Percentiles rank a stretch among this genome's conserved stretches.
Evolutionary conservation across 1,140 invertebrate genomes (phyloP).

Genomic region (Ladona fulva): DNA sequence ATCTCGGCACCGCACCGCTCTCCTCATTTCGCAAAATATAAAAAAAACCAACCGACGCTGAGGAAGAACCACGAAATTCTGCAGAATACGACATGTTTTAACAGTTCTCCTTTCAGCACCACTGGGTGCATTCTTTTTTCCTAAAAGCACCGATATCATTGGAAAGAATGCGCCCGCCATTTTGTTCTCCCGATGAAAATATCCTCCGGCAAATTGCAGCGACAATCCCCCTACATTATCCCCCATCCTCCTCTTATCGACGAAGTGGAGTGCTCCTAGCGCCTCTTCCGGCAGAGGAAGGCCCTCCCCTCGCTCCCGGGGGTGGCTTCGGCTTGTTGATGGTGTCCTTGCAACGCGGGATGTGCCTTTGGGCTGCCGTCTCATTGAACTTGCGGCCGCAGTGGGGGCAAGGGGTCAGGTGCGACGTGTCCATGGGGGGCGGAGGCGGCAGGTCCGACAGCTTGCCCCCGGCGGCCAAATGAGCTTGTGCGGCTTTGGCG

Average conservation of each 20-base stretch:
- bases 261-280: neutral
- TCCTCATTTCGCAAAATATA: neutral
- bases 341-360: conserved; percentile 82
- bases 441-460: conserved; percentile 81
- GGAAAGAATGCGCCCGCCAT: too few species aligned
- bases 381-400: conserved; percentile 81
- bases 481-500: conserved; percentile 76
- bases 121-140: too few species aligned
- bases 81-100: too few species aligned
- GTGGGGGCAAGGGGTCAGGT: conserved; percentile 87
- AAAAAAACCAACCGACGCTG: too few species aligned
- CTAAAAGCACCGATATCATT: too few species aligned
- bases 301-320: neutral
- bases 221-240: too few species aligned
- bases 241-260: neutral
- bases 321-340: conserved; percentile 65
- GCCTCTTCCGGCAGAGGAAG: neutral
- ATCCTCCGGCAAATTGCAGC: too few species aligned
- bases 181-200: too few species aligned
- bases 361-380: conserved; percentile 80
- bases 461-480: conserved; percentile 78
- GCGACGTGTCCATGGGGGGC: conserved; percentile 72
- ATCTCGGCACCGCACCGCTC: neutral
- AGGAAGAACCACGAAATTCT: too few species aligned
- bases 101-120: too few species aligned